Base-by-base conservation (phyloP, 1,140 invertebrate species). In the Neelides sp. region DNA sequence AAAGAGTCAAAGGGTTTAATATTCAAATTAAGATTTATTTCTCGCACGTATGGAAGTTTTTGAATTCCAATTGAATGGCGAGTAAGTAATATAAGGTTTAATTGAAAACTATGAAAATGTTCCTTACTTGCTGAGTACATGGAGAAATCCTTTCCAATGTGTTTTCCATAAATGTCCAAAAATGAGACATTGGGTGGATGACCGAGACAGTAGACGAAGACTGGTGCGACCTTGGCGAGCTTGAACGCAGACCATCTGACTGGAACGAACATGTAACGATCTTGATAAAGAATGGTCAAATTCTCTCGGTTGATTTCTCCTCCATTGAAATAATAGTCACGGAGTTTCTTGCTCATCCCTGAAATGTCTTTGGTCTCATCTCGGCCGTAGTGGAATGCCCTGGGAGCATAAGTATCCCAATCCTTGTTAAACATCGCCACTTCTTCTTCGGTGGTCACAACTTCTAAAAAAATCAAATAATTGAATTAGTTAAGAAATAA, bases 341-440 rank as follows among this genome's bases (percentile, higher is more conserved):
- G 34, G 5, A 47, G 5, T 36, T 47, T 47, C 3, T 10, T 7
- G 4, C 30, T 13, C 5, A 47, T 34, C 2, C 24, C 45, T 10
- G 26, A 28, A 13, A 23, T 34, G 45, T 47, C 45, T 4, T 7
- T 20, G 13, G 45, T 30, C 12, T 15, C 20, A 26, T 23, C 22
- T 15, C 40, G 26, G n/a, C 28, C 7, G 26, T 39, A 48, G 23
- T 27, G 2, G n/a, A 48, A 28, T 13, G 34, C 13, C 15, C 7
- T 3, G 8, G 54, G 54, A n/a, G 45, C 45, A 28, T 48, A 7
- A 17, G 41, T 35, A 2, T 30, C 19, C 49, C 48, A 56, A 4
- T 56, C n/a, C 17, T 52, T 52, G 45, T 52, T 23, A 8, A 56
- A 17, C 26, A 32, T 50, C 8, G 41, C 40, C 28, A 52, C 19